Conservation (phyloP, 2,888 invertebrate species). For the Ichneumoninae sp. region DNA sequence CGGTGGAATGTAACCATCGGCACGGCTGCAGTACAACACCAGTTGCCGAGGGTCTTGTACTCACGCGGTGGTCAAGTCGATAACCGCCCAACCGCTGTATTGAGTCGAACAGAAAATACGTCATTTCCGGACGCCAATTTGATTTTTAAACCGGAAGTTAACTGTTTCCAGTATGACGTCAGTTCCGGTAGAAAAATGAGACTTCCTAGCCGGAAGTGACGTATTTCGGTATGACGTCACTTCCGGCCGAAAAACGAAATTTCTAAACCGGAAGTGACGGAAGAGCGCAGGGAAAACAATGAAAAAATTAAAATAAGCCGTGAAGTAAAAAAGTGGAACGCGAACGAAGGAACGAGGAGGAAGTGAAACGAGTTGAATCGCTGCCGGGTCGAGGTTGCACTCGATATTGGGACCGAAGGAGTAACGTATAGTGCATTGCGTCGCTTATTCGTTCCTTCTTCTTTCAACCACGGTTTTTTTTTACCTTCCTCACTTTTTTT, state of each 20-base stretch:
- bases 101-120: no score
- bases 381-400: constrained; percentile 77
- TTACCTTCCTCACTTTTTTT: constrained; percentile 41
- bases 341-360: constrained; percentile 31
- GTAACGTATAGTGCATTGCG: constrained; percentile 79
- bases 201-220: no score
- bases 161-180: no score
- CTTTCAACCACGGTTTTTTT: constrained; percentile 22
- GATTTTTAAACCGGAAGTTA: no score
- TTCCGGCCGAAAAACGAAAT: no score
- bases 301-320: constrained; percentile 8
- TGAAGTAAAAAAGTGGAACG: constrained; percentile 34
- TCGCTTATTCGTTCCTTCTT: constrained; percentile 54
- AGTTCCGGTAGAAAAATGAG: no score
- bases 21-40: no score
- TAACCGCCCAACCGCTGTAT: no score
- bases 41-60: no score
- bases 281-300: constrained; percentile 16
- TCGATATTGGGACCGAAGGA: constrained; percentile 82
- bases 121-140: constrained; percentile 3
- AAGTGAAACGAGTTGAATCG: constrained; percentile 56
- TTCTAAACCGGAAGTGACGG: not conserved
- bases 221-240: no score
- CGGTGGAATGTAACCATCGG: no score
- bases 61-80: no score